phyloP scores from a whole-genome alignment of 1,140 invertebrate species.

The Melitaea cinxia region DNA sequence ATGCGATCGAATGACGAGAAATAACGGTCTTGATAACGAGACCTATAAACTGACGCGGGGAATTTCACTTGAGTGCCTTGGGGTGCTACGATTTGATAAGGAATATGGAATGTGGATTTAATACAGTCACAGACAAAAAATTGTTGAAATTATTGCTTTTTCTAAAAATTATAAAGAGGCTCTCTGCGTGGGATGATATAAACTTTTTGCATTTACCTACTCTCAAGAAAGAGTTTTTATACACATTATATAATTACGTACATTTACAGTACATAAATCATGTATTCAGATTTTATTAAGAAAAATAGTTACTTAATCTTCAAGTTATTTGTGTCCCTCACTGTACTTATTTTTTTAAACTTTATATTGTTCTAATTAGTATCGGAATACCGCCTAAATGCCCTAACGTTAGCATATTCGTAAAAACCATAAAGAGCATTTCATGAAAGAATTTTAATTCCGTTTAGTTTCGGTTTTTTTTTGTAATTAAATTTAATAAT shows the following conservation, averaged over 20 bases:
- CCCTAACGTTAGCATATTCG: constrained; percentile 4
- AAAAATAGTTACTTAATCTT: no score
- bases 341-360: background rate
- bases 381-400: background rate
- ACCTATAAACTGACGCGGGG: constrained; percentile 66
- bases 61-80: constrained; percentile 71
- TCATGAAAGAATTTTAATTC: constrained; percentile 26
- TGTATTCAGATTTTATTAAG: no score
- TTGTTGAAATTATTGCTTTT: background rate
- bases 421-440: constrained; percentile 6
- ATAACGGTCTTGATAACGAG: constrained; percentile 77
- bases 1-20: constrained; percentile 77
- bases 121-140: constrained; percentile 17
- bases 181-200: no score
- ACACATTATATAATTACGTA: no score
- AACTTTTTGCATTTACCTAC: no score
- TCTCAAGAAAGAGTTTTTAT: no score
- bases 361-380: constrained; percentile 6
- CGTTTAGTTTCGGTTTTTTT: constrained; percentile 11
- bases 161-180: background rate
- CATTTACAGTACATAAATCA: no score
- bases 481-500: constrained; percentile 17
- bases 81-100: constrained; percentile 48
- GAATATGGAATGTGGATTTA: constrained; percentile 41
- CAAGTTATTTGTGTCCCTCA: background rate